Evolutionary conservation across 2,113 vertebrate species (phyloP), one percentile per base, ranked within the genome.

Genomic region (Lontra canadensis): DNA sequence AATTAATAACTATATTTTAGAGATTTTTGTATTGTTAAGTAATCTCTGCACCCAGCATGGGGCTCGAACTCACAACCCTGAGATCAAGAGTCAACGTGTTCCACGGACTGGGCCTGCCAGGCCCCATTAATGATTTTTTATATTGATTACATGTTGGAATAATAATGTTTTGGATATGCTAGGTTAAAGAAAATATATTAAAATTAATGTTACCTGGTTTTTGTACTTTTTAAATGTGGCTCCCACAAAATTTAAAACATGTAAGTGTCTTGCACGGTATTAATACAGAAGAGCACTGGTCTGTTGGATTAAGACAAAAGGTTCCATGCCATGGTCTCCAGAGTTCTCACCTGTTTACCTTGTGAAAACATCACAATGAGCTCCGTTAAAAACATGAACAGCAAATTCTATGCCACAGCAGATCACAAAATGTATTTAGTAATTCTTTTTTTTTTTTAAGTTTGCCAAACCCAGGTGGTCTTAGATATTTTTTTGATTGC

Each of bases 171-270:
- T 88, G 26, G 36, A 12, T 85, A 74, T 61, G 15, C 12, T 47
- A 76, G 44, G n/a, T 83, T 90, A 87, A 82, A 96, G 79, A 89
- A 93, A 78, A n/a, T 78, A 49, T 31, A n/a, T 94, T 94, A 87
- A 90, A 82, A 34, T 63, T 21, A n/a, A 59, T 73, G 21, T 87
- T 69, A 47, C 44, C 31, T 25, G 3, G 31, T 47, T 49, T 49
- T 76, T 94, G n/a, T 57, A 57, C 42, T 73, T 86, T 80, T 80
- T 34, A 79, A 80, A 76, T 47, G 9, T 76, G 80, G 20, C 67
- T 55, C 39, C 55, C 20, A 14, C 89, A 94, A 93, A 74, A 96
- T 36, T 82, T 94, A 73, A 88, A 80, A 52, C 69, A 29, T 10
- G 1, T 15, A 44, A 17, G 8, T 81, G 47, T 49, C 23, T 89